Conservation (phyloP, 2,113 vertebrate species). For the Hydropotes inermis region DNA sequence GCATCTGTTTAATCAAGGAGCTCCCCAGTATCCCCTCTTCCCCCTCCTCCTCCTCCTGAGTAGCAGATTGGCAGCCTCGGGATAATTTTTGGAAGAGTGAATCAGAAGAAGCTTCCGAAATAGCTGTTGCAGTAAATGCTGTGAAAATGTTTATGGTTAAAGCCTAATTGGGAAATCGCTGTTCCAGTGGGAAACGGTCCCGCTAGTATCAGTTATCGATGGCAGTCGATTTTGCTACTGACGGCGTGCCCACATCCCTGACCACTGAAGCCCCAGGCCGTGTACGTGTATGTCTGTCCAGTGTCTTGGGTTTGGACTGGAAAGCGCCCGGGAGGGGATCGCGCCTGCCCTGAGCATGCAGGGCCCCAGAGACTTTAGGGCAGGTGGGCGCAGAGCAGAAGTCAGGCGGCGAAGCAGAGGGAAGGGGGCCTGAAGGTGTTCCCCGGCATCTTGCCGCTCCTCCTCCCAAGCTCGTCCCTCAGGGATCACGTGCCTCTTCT, state of each 20-base stretch:
- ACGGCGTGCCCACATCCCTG: neutral
- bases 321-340: neutral
- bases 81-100: neutral
- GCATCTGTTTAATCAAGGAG: neutral
- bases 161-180: neutral
- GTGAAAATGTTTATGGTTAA: neutral
- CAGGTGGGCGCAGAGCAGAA: neutral
- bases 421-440: no score
- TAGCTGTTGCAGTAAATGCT: neutral
- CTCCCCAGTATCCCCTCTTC: neutral
- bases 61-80: neutral
- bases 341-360: neutral
- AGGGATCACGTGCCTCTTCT: rapidly evolving
- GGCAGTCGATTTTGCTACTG: rapidly evolving
- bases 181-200: rapidly evolving
- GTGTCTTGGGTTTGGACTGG: neutral
- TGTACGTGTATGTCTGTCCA: rapidly evolving
- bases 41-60: no score
- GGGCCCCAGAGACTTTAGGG: neutral
- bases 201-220: rapidly evolving
- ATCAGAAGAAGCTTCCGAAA: neutral
- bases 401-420: neutral
- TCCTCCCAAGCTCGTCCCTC: no score
- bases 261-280: neutral
- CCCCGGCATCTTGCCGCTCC: rapidly evolving